Percentiles rank a stretch among this genome's conserved stretches.
phyloP scores from a whole-genome alignment of 92 coral and sea anemone species.

The Paragorgia papillata region DNA sequence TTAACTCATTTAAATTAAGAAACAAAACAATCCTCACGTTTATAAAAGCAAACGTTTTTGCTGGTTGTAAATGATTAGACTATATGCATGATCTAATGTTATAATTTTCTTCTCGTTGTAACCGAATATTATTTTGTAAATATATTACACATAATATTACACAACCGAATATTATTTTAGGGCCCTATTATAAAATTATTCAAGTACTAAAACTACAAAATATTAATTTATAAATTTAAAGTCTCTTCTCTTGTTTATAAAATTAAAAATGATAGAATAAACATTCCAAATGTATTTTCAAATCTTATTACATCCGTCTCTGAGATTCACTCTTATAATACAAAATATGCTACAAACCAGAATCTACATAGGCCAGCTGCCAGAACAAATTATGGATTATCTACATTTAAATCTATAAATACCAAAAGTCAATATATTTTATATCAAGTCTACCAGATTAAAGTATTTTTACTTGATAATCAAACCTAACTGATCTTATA shows the following conservation, averaged over 20 bases:
- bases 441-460: conserved; percentile 2
- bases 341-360: conserved; percentile 17
- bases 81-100: too few relatives aligned
- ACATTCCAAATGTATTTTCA: not conserved
- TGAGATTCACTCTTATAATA: conserved; percentile 10
- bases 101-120: too few relatives aligned
- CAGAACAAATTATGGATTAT: conserved; percentile 41
- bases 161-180: too few relatives aligned
- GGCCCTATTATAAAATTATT: conserved; percentile 12
- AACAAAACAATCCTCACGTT: too few relatives aligned
- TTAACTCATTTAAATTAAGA: too few relatives aligned
- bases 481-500: conserved; percentile 1
- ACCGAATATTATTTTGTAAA: too few relatives aligned
- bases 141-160: too few relatives aligned
- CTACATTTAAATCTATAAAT: conserved; percentile 13
- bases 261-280: conserved; percentile 3
- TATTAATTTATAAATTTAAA: not conserved
- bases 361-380: conserved; percentile 33
- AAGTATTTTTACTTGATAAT: conserved; percentile 16
- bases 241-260: not conserved
- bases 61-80: too few relatives aligned
- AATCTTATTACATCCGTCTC: not conserved
- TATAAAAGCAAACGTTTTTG: too few relatives aligned
- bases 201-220: conserved; percentile 8
- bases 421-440: conserved; percentile 7